phyloP scores from a whole-genome alignment of 2,888 invertebrate genomes.

The Synergus gifuensis region DNA sequence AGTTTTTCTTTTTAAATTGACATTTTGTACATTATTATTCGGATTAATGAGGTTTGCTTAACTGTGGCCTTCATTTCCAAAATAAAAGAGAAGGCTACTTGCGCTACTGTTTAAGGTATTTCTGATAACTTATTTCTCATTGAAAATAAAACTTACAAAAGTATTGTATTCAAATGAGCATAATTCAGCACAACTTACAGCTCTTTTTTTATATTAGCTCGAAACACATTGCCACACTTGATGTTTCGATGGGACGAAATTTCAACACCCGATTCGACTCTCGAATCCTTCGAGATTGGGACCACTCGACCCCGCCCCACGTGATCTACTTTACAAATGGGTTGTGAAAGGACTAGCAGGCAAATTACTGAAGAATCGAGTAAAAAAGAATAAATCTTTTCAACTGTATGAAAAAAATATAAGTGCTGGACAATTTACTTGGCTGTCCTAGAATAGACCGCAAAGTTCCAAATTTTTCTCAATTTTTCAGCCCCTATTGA shows the following conservation, averaged over 20 bases:
- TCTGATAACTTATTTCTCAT: neutral
- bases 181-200: neutral
- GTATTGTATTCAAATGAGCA: conserved; percentile 7
- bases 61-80: neutral
- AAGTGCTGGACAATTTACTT: too few relatives aligned
- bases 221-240: neutral
- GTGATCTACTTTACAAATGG: conserved; percentile 31
- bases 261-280: conserved; percentile 44
- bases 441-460: too few relatives aligned
- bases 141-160: neutral
- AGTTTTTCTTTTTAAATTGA: neutral
- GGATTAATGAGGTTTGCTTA: neutral
- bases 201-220: neutral
- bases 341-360: neutral
- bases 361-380: neutral
- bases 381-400: neutral
- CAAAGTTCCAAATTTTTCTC: too few relatives aligned
- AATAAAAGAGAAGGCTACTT: neutral
- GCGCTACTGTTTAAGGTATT: neutral
- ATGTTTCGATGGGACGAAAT: conserved; percentile 1
- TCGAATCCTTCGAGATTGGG: conserved; percentile 38
- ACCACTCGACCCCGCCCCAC: conserved; percentile 34
- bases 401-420: too few relatives aligned
- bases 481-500: too few relatives aligned
- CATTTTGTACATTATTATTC: neutral